Conservation (phyloP, 2,888 invertebrate genomes). For the Andrena chrysosceles region DNA sequence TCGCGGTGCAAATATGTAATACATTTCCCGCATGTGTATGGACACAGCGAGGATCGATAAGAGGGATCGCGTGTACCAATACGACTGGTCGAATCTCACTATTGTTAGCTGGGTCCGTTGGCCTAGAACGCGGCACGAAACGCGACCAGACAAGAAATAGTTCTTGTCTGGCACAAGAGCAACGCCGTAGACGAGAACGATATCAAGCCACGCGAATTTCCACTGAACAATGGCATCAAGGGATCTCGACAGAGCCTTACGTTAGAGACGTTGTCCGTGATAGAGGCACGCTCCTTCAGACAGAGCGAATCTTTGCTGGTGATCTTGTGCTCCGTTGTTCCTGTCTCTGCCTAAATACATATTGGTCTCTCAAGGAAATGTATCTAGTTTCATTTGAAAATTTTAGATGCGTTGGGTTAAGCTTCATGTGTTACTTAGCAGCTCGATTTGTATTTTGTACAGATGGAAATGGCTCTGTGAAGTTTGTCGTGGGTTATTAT, state of each 20-base stretch:
- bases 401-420: too few relatives aligned
- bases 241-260: slow-evolving; percentile 10
- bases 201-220: not conserved
- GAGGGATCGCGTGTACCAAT: not conserved
- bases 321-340: not conserved
- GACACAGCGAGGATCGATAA: slow-evolving; percentile 20
- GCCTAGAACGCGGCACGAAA: slow-evolving; percentile 23
- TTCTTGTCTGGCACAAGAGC: slow-evolving; percentile 15
- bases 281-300: not conserved
- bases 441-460: too few relatives aligned
- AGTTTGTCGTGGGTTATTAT: too few relatives aligned
- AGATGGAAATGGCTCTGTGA: too few relatives aligned
- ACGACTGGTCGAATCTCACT: slow-evolving; percentile 39
- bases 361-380: too few relatives aligned
- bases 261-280: not conserved
- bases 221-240: slow-evolving; percentile 5
- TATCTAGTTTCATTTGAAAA: too few relatives aligned
- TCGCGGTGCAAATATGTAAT: slow-evolving; percentile 11
- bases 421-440: too few relatives aligned
- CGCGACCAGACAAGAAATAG: slow-evolving; percentile 24
- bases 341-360: too few relatives aligned
- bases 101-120: slow-evolving; percentile 35
- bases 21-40: slow-evolving; percentile 11
- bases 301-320: slow-evolving; percentile 1
- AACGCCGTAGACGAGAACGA: not conserved